Conservation (phyloP, 2,888 invertebrate genomes). For the Himalopsyche tibetana region DNA sequence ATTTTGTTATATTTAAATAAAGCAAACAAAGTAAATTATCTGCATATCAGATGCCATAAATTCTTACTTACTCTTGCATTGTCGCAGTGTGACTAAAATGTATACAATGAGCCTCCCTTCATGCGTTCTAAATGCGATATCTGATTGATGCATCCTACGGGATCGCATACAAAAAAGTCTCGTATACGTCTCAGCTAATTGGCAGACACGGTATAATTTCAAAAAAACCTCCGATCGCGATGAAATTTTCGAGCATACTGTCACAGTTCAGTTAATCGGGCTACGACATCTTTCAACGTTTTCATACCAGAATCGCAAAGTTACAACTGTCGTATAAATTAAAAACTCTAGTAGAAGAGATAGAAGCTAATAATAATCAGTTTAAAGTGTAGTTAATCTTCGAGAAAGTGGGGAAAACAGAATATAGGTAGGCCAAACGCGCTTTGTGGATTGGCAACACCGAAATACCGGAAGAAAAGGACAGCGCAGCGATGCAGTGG, state of each 20-base stretch:
- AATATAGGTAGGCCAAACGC: too few species aligned
- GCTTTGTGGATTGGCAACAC: too few species aligned
- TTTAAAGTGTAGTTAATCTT: too few species aligned
- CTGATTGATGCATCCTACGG: slow-evolving; percentile 57
- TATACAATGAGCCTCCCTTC: slow-evolving; percentile 39
- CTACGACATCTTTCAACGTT: too few species aligned
- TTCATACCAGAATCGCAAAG: too few species aligned
- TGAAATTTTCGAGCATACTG: slow-evolving; percentile 51
- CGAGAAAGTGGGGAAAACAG: too few species aligned
- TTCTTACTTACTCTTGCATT: not conserved
- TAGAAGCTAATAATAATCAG: too few species aligned
- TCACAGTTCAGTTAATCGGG: too few species aligned
- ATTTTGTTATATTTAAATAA: slow-evolving; percentile 24
- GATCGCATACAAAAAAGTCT: slow-evolving; percentile 17
- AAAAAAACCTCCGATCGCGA: slow-evolving; percentile 51
- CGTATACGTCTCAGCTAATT: slow-evolving; percentile 55
- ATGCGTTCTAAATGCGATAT: slow-evolving; percentile 57
- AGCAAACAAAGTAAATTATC: slow-evolving; percentile 6
- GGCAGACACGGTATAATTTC: slow-evolving; percentile 60
- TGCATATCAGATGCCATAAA: slow-evolving; percentile 17
- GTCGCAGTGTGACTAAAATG: slow-evolving; percentile 28
- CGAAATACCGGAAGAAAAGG: too few species aligned
- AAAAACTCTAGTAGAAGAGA: too few species aligned
- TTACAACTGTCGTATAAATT: too few species aligned
- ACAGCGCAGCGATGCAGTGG: too few species aligned